Evolutionary conservation across 2,888 invertebrate genomes (phyloP).

Genomic region (Tachina fera): DNA sequence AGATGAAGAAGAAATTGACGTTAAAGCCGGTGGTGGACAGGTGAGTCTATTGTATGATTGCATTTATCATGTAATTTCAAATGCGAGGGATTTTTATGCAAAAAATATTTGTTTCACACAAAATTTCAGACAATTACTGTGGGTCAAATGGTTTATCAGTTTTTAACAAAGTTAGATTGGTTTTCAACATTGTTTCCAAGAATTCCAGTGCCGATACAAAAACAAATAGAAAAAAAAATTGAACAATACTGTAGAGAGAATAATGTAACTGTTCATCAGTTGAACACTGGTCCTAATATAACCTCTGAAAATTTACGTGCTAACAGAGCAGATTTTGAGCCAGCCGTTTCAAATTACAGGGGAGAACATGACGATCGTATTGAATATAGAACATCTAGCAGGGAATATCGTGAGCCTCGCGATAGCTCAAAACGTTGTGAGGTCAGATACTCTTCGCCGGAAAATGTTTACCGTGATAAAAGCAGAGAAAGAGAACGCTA

Average conservation of each 20-base stretch:
- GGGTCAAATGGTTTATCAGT: constrained; percentile 95
- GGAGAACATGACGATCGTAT: constrained; percentile 81
- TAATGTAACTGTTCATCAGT: constrained; percentile 78
- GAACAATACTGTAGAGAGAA: constrained; percentile 86
- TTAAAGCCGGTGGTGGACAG: constrained; percentile 98
- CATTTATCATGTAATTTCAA: not conserved
- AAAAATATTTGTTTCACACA: not conserved
- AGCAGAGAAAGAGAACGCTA: constrained; percentile 75
- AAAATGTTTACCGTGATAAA: constrained; percentile 73
- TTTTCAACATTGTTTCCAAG: constrained; percentile 99
- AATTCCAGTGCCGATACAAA: constrained; percentile 98
- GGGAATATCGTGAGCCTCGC: constrained; percentile 70
- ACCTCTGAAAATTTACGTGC: constrained; percentile 40
- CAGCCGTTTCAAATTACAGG: constrained; percentile 75
- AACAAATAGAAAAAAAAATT: constrained; percentile 92
- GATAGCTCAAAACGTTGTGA: constrained; percentile 73
- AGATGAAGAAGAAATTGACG: constrained; percentile 98
- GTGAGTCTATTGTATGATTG: constrained; percentile 80
- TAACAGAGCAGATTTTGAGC: constrained; percentile 72
- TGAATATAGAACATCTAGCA: constrained; percentile 70
- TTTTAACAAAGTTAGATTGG: constrained; percentile 98
- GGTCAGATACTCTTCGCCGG: constrained; percentile 75
- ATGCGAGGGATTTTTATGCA: not conserved
- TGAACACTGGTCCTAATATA: constrained; percentile 76
- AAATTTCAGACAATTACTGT: constrained; percentile 88